Base-by-base conservation (phyloP, 2,888 invertebrate species). In the Caenorhabditis sinica region DNA sequence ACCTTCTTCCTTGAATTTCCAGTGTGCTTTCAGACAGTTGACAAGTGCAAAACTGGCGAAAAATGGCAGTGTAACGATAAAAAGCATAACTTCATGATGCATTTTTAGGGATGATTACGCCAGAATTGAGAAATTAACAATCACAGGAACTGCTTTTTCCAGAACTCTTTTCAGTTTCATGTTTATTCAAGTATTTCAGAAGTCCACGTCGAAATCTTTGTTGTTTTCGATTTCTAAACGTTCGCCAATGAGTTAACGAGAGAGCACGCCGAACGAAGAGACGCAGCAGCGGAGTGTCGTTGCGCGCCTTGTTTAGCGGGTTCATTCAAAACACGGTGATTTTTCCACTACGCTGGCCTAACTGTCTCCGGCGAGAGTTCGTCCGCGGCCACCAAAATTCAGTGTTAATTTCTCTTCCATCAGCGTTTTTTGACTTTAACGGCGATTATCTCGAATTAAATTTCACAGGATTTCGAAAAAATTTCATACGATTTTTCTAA, bases 201-300 rank as follows among this genome's bases (percentile, higher is more conserved):
- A n/a, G n/a, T n/a, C n/a, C n/a, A n/a, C n/a, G n/a, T n/a, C n/a
- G n/a, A n/a, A 33, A 33, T 33, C 8, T 33, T 33, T 33, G 33
- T 33, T 4, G 33, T 8, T 53, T 53, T 53, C 25, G 2, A 56
- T 28, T 56, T 56, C 28, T 28, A 28, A 56, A 56, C 11, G 25
- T 1, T 17, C 56, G 30, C 25, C 11, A 20, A 20, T 49, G 20
- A 20, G 11, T n/a, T n/a, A n/a, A 30, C 20, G 40, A 76, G 66
- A 68, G 45, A 60, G n/a, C 23, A 43, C 51, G 36, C 3, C 8
- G 56, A 65, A 25, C 3, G 5, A 30, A 65, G 74, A 74, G 40
- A 53, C 65, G 43, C 66, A 60, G 65, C n/a, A 58, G 5, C 43
- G 77, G 77, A 77, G 71, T n/a, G 43, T 77, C 63, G 77, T 77